Evolutionary conservation across 2,888 invertebrate genomes (phyloP), one percentile per base, ranked within the genome.

Genomic region (Cerceris ruficornis): DNA sequence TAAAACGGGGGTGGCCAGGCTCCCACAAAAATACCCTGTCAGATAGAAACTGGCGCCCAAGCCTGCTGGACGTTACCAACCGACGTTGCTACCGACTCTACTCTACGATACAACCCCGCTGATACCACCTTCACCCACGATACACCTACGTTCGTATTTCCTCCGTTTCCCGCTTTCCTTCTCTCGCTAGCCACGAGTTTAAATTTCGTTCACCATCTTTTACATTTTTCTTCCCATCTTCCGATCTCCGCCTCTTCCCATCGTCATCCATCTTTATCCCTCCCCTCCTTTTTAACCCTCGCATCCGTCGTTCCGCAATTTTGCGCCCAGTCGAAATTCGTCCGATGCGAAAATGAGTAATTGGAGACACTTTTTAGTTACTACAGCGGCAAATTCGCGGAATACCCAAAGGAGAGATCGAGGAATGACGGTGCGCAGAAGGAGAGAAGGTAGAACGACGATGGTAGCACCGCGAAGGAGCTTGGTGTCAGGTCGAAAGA

Each of bases 21-120:
- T 89, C 85, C 86, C 81, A 84, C 83, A 87, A 91, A 89, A 90
- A 90, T 90, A 88, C 84, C 80, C 86, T 87, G 88, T 85, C 90
- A 88, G 88, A 89, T 88, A 85, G 88, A 88, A 84, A 84, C 87
- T 82, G 85, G 86, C 87, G 78, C 73, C 83, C 86, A 83, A 87
- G 83, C 86, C 69, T 77, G 85, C 78, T 86, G 88, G 88, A 88
- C 87, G 81, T 58, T 69, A 66, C 52, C 73, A 75, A 28, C 49
- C 62, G 68, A 14, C 49, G 74, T 43, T 55, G 54, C 68, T 6
- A 52, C 65, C 58, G 28, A 58, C 76, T 59, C 46, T 57, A 41
- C 68, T 57, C 43, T 60, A 58, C 79, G 68, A 58, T 50, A 72
- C 75, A 68, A 61, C 69, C 75, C 52, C 66, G 57, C 57, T 54